These are phyloP conservation scores for Champsocephalus gunnari DNA, from an alignment of 2,797 vertebrate species.

Conservation along the genomic window DNA sequence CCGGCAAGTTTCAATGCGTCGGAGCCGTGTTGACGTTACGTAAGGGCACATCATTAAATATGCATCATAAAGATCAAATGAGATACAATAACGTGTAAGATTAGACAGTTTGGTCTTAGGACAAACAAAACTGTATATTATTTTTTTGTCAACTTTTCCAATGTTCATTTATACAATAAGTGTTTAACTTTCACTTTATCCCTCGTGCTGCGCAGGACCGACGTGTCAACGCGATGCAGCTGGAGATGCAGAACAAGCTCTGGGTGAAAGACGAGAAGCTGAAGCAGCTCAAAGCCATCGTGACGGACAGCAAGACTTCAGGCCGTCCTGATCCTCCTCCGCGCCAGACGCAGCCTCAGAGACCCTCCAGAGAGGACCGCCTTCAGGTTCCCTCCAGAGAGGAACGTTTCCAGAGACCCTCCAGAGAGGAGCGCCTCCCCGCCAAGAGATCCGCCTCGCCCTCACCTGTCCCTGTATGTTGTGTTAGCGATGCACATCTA, in stretches of 20 bases:
- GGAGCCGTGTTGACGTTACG: too few relatives aligned
- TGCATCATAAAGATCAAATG: too few relatives aligned
- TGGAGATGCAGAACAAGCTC: constrained; percentile 98
- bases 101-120: too few relatives aligned
- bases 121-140: too few relatives aligned
- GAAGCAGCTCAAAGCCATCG: constrained; percentile 97
- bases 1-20: too few relatives aligned
- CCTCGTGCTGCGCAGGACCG: constrained; percentile 82
- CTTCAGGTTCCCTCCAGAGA: constrained; percentile 60
- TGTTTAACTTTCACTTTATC: not conserved
- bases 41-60: too few relatives aligned
- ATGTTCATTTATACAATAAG: not conserved
- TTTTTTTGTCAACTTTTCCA: too few relatives aligned
- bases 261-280: constrained; percentile 99
- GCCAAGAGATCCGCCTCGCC: constrained; percentile 79
- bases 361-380: not conserved
- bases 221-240: constrained; percentile 93
- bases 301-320: constrained; percentile 87
- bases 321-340: constrained; percentile 69
- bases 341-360: constrained; percentile 78
- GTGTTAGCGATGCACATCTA: constrained; percentile 6
- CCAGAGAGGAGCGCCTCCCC: constrained; percentile 8
- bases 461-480: constrained; percentile 86
- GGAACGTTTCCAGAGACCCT: constrained; percentile 11
- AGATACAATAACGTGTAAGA: too few relatives aligned